Evolutionary conservation across 2,113 vertebrate species (phyloP).

Genomic region (Lycaon pictus): DNA sequence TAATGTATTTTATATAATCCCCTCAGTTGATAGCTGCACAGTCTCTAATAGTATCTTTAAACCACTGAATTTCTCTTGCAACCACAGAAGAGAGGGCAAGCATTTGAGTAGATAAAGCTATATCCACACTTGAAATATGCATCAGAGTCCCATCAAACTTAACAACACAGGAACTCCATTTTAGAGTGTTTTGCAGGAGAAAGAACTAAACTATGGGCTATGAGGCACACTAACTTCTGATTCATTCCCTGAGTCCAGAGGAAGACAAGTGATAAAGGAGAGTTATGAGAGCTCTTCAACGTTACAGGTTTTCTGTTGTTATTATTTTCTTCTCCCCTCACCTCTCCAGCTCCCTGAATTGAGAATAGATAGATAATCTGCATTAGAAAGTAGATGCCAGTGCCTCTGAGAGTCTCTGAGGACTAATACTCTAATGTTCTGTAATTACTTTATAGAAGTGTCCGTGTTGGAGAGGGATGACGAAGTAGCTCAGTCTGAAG

Average conservation of each 20-base stretch:
- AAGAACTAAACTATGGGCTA: background rate
- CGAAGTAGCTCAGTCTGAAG: background rate
- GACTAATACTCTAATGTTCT: background rate
- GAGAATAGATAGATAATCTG: background rate
- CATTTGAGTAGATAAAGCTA: background rate
- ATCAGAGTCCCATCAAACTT: constrained; percentile 58
- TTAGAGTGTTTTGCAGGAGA: constrained; percentile 49
- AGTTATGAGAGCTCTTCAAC: background rate
- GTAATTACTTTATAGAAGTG: background rate
- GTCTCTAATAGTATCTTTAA: background rate
- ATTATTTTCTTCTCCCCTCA: background rate
- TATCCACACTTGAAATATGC: constrained; percentile 50
- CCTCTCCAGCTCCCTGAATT: background rate
- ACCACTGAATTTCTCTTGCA: background rate
- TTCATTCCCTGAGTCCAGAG: background rate
- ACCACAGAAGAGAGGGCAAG: background rate
- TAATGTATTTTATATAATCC: background rate
- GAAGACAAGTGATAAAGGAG: constrained; percentile 17
- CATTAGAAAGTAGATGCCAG: background rate
- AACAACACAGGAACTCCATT: constrained; percentile 52
- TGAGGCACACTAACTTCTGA: constrained; percentile 13
- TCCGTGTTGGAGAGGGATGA: background rate
- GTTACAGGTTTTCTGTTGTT: background rate
- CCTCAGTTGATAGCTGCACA: background rate
- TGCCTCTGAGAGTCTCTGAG: background rate